A percentile compares a stretch with the other conserved stretches of the same genome.
Conservation (phyloP, 2,113 vertebrate species). For the Lepus europaeus region DNA sequence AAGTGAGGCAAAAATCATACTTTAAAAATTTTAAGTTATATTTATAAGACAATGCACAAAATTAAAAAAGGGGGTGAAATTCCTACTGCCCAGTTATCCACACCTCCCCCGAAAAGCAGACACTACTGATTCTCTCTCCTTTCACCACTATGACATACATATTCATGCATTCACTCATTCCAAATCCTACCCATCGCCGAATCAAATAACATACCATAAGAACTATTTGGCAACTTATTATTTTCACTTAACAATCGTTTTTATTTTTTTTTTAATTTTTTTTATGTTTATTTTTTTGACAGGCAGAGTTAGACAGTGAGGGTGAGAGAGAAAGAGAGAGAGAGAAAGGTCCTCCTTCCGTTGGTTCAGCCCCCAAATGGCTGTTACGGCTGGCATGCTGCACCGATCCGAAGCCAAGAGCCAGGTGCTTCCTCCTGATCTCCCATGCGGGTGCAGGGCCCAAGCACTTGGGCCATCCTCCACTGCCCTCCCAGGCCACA, state of each 20-base stretch:
- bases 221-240: background rate
- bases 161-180: background rate
- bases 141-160: background rate
- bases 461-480: too few species aligned
- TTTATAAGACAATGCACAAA: background rate
- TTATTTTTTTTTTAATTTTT: too few species aligned
- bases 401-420: too few species aligned
- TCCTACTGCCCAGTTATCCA: background rate
- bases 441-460: too few species aligned
- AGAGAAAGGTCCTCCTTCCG: too few species aligned
- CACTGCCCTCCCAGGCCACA: too few species aligned
- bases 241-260: background rate
- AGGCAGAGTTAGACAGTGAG: too few species aligned
- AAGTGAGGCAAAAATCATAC: slow-evolving; percentile 5
- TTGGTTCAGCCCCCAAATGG: too few species aligned
- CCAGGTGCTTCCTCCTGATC: too few species aligned
- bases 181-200: background rate
- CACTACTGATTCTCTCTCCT: background rate
- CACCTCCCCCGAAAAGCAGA: background rate
- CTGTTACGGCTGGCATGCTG: too few species aligned
- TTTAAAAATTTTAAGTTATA: background rate
- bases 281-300: too few species aligned
- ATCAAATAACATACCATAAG: background rate
- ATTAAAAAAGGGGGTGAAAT: slow-evolving; percentile 11
- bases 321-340: too few species aligned